Percentiles rank a stretch among this genome's conserved stretches.
phyloP scores from a whole-genome alignment of 2,888 invertebrate species.

The Euproctis similis region DNA sequence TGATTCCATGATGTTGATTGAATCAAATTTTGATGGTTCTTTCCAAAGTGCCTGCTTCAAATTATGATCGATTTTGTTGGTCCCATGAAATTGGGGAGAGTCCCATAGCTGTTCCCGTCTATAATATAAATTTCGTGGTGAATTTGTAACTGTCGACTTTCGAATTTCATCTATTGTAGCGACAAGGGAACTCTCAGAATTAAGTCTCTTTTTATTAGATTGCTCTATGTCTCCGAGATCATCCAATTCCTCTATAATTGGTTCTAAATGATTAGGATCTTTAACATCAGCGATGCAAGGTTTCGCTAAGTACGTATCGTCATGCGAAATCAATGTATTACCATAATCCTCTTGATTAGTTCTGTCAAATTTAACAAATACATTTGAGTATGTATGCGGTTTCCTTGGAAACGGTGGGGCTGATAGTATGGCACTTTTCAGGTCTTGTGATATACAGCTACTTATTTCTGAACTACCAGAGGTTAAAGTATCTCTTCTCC shows the following conservation, averaged over 20 bases:
- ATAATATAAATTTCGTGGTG: constrained; percentile 74
- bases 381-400: constrained; percentile 63
- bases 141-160: constrained; percentile 72
- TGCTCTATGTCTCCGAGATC: constrained; percentile 65
- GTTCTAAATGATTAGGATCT: constrained; percentile 71
- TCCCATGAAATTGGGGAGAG: constrained; percentile 48
- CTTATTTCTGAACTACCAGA: constrained; percentile 76
- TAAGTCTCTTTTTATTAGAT: constrained; percentile 54
- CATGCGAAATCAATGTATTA: constrained; percentile 69
- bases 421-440: constrained; percentile 57
- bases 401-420: constrained; percentile 66
- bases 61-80: constrained; percentile 47
- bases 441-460: constrained; percentile 63
- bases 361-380: constrained; percentile 62
- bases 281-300: constrained; percentile 71
- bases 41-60: constrained; percentile 66
- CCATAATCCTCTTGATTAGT: constrained; percentile 68
- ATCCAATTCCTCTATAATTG: constrained; percentile 75
- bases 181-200: constrained; percentile 76
- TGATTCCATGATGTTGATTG: constrained; percentile 61
- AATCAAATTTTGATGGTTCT: constrained; percentile 61
- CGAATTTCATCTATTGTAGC: constrained; percentile 80
- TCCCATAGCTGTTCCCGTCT: constrained; percentile 70
- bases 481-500: constrained; percentile 74
- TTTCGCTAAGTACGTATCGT: constrained; percentile 71